phyloP scores from a whole-genome alignment of 30 jellyfish, hydroid and myxozoan species.

The Aurelia coerulea region DNA sequence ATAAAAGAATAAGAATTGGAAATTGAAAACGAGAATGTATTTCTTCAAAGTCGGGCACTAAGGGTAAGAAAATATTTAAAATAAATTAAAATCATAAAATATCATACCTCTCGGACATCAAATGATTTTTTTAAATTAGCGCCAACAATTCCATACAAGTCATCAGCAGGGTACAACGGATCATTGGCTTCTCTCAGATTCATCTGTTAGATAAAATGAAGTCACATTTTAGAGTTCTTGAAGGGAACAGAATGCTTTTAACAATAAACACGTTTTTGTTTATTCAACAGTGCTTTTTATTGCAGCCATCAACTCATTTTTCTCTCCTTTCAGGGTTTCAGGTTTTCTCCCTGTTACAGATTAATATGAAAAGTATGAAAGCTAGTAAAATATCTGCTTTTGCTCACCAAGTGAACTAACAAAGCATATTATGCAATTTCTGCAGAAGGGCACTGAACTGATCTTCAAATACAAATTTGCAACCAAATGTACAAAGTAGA shows the following conservation, averaged over 20 bases:
- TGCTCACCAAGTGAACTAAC: too few species aligned
- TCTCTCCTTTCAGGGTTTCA: not conserved
- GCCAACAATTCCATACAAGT: conserved; percentile 92
- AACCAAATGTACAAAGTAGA: not conserved
- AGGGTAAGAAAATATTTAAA: not conserved
- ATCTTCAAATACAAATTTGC: not conserved
- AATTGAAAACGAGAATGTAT: too few species aligned
- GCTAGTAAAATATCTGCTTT: too few species aligned
- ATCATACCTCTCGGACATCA: conserved; percentile 90
- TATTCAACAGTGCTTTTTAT: too few species aligned
- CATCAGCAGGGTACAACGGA: conserved; percentile 89
- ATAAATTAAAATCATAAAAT: not conserved
- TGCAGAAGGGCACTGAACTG: too few species aligned
- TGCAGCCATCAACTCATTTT: too few species aligned
- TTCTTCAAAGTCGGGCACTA: too few species aligned
- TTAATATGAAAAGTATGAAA: not conserved
- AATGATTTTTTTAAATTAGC: conserved; percentile 78
- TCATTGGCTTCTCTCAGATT: conserved; percentile 66
- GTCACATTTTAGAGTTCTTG: not conserved
- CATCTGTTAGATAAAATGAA: conserved; percentile 37
- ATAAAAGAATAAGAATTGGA: too few species aligned
- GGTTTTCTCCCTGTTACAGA: too few species aligned
- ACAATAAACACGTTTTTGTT: too few species aligned
- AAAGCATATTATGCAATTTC: too few species aligned
- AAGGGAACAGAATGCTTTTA: too few species aligned